Evolutionary conservation across 2,888 invertebrate species (phyloP), one percentile per base, ranked within the genome.

Genomic region (Lasioglossum lativentre): DNA sequence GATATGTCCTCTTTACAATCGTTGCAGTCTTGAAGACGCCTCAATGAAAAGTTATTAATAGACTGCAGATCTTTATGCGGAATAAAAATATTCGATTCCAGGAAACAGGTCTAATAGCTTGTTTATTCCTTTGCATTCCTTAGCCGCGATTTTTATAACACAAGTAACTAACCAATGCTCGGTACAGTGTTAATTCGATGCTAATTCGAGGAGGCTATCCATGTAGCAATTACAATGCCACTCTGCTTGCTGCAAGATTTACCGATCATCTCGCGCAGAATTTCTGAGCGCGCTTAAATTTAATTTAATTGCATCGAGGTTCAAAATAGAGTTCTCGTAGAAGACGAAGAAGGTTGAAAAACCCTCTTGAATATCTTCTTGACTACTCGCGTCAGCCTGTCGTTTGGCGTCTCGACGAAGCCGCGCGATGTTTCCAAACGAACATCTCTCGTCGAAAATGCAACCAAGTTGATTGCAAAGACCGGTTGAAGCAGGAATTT

Each of bases 401-500:
- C 30, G 30, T 30, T 6, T 30, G 63, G 0, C 6, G 27, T 30
- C 63, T 16, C 63, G 63, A 27, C 52, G 52, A 10, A 30, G 30
- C 63, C 63, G 34, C 34, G 34, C 34, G 30, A 30, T 30, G 16
- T 30, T 63, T 16, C 63, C 30, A 30, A 30, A 6, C 4, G 16
- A 19, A 63, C 63, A 19, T 63, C 63, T 30, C 47, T 6, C 56
- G 56, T n/a, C 63, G 63, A 63, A 63, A 63, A 63, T 12, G n/a
- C 56, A 56, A n/a, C 56, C 56, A 56, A n/a, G 63, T 63, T 63
- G 63, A 63, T 63, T 30, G n/a, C 63, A 30, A 63, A 30, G 63
- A 71, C 38, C 38, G 71, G 71, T 42, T 42, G 71, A 19, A 71
- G 71, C 42, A 19, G 34, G 63, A 63, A 63, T 63, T 30, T 63